A percentile compares a stretch with the other conserved stretches of the same genome.
Conservation (phyloP, 2,888 invertebrate species). For the Smittia sp. region DNA sequence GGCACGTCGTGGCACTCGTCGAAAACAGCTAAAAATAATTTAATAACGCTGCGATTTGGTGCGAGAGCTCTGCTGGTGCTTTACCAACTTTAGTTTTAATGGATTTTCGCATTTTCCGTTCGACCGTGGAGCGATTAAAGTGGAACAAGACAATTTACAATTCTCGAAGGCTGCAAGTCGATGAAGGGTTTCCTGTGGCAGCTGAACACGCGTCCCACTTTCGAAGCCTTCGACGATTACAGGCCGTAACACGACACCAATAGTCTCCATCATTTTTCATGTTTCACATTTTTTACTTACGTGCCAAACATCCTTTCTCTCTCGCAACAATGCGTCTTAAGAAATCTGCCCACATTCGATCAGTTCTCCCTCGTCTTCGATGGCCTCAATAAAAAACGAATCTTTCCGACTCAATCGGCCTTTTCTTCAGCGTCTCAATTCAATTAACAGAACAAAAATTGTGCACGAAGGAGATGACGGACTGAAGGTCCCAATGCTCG, state of each 20-base stretch:
- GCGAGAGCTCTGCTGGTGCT: slow-evolving; percentile 2
- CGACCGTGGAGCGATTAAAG: too few relatives aligned
- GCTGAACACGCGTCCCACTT: slow-evolving; percentile 28
- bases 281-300: slow-evolving; percentile 22
- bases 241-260: slow-evolving; percentile 20
- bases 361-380: background rate
- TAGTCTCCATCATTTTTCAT: slow-evolving; percentile 31
- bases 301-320: slow-evolving; percentile 38
- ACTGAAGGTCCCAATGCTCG: slow-evolving; percentile 14
- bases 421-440: slow-evolving; percentile 24
- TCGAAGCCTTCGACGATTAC: background rate
- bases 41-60: background rate
- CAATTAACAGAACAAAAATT: slow-evolving; percentile 28
- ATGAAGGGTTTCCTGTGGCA: slow-evolving; percentile 31
- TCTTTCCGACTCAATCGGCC: background rate
- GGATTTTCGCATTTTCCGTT: background rate
- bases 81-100: slow-evolving; percentile 26
- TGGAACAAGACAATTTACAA: slow-evolving; percentile 20
- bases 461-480: slow-evolving; percentile 15
- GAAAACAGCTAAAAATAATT: slow-evolving; percentile 3
- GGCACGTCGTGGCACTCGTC: slow-evolving; percentile 3
- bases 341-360: slow-evolving; percentile 36
- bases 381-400: slow-evolving; percentile 20
- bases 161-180: background rate
- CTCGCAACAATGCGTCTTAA: background rate